Base-by-base conservation (phyloP, 2,113 vertebrate species). In the Neoarius graeffei region DNA sequence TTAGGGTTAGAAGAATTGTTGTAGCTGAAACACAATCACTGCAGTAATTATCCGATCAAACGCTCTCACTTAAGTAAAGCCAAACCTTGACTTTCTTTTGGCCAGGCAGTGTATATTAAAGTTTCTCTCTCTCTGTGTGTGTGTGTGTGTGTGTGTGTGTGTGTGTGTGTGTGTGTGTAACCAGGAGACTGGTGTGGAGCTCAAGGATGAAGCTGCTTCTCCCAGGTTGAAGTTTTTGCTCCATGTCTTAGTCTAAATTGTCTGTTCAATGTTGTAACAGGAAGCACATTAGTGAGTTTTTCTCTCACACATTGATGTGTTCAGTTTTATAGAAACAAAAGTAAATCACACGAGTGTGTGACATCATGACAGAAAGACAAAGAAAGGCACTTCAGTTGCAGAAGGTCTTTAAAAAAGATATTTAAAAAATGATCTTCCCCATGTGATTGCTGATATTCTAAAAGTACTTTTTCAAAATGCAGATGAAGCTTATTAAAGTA, bases 161-260 rank as follows among this genome's bases (percentile, higher is more conserved):
- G n/a, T 69, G 66, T 69, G 66, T 69, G 66, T 76, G 79, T 84
- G 50, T 74, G 30, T 42, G 35, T 20, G 84, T 88, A 83, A 84
- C 86, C 83, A 84, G 85, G 88, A 89, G 76, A 87, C 84, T 81
- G 76, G 42, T 74, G 64, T 62, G 64, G 27, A 86, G 83, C 73
- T 87, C 57, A 82, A 79, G 77, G 86, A 13, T 25, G 52, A 82
- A 83, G 15, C n/a, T 62, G 19, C 67, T 90, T 69, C 57, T 83
- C n/a, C 15, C 20, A 19, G 15, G 59, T 17, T 82, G 74, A 90
- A 67, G 83, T 77, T 76, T 81, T 59, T 73, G 60, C 62, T 62
- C 83, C 71, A 76, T 54, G 35, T 56, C 27, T n/a, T 71, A 27
- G n/a, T 87, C n/a, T 85, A 62, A n/a, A 86, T 7, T 27, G 73